These are phyloP conservation scores for Brachionus calyciflorus DNA, from an alignment of 1,140 invertebrate genomes.

Conservation along the genomic window DNA sequence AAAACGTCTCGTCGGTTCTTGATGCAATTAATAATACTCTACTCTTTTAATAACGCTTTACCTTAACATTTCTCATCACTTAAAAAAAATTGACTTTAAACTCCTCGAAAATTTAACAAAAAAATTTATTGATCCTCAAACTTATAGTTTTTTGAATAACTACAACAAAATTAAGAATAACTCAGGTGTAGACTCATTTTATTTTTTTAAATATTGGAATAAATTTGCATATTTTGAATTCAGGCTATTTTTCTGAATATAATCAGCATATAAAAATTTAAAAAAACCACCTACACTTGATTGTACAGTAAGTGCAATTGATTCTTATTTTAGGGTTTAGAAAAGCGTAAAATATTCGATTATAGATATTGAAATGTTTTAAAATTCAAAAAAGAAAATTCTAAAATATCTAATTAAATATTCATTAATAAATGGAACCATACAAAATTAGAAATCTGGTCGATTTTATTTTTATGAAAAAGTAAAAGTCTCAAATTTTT, in stretches of 20 bases:
- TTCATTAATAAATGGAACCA: conserved; percentile 39
- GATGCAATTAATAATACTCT: too few relatives aligned
- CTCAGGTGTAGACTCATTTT: too few relatives aligned
- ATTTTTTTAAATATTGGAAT: not conserved
- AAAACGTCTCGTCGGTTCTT: too few relatives aligned
- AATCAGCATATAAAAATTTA: not conserved
- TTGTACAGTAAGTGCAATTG: conserved; percentile 21
- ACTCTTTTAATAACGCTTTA: too few relatives aligned
- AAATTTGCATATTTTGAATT: conserved; percentile 25
- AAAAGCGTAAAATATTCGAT: conserved; percentile 35
- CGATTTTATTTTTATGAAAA: not conserved
- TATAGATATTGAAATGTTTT: conserved; percentile 20
- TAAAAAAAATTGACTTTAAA: too few relatives aligned
- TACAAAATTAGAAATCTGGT: conserved; percentile 21
- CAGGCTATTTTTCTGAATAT: too few relatives aligned
- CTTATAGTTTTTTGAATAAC: too few relatives aligned
- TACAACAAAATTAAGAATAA: too few relatives aligned
- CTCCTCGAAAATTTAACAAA: too few relatives aligned
- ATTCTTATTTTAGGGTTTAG: not conserved
- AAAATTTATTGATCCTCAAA: too few relatives aligned
- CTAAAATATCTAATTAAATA: conserved; percentile 38
- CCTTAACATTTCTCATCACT: too few relatives aligned
- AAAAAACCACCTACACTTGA: conserved; percentile 10
- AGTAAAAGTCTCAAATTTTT: not conserved
- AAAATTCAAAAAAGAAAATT: not conserved